Conservation (phyloP, 2,113 vertebrate genomes). For the human (Homo sapiens) region DNA sequence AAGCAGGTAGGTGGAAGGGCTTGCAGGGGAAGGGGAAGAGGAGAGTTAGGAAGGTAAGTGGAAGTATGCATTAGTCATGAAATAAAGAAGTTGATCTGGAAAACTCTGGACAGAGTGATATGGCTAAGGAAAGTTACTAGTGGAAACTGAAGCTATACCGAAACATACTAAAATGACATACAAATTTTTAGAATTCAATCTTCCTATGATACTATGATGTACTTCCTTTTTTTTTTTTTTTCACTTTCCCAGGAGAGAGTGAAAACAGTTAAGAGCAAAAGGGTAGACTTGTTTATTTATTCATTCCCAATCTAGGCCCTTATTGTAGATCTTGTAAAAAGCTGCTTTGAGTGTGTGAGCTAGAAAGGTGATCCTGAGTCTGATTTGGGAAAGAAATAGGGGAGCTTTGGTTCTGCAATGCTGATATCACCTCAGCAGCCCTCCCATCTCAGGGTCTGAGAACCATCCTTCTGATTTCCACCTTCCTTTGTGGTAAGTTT, state of each 20-base stretch:
- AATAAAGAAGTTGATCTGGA: background rate
- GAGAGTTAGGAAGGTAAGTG: background rate
- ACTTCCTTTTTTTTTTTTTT: background rate
- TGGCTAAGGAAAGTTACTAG: background rate
- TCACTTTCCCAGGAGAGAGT: background rate
- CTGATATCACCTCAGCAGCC: background rate
- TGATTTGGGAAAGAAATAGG: background rate
- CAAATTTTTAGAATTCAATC: background rate
- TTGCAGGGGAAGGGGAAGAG: background rate
- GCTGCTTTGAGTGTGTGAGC: background rate
- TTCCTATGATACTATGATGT: background rate
- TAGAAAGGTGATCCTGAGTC: background rate
- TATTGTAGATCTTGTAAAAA: background rate
- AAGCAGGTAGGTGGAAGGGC: constrained; percentile 40
- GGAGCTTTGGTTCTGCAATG: background rate
- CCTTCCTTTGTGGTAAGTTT: background rate
- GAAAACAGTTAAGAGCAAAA: background rate
- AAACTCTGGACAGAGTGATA: background rate
- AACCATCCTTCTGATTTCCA: background rate
- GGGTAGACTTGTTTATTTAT: background rate
- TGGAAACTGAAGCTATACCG: background rate
- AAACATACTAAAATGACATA: background rate
- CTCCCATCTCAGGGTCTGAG: background rate
- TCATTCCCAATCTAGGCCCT: background rate
- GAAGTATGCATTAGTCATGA: background rate